These are phyloP conservation scores for Petrocephalus zakoni DNA, from an alignment of 2,113 vertebrate genomes.

Conservation along the genomic window DNA sequence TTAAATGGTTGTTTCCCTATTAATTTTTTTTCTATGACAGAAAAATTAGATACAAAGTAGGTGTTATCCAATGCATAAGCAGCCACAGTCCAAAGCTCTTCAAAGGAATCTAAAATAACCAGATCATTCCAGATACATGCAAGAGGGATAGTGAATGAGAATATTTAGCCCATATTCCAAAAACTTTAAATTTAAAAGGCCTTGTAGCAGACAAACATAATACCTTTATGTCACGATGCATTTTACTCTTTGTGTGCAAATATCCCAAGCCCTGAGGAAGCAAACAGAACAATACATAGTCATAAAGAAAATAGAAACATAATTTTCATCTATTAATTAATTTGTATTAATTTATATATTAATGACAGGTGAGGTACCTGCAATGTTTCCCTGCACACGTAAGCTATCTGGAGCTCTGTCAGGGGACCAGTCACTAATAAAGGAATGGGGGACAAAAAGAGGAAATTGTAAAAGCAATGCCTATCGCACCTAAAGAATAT, in stretches of 20 bases:
- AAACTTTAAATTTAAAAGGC: background rate
- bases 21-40: too few species aligned
- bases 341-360: background rate
- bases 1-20: too few species aligned
- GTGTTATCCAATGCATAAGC: too few species aligned
- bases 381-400: constrained; percentile 90
- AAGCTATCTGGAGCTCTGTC: constrained; percentile 88
- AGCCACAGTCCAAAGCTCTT: too few species aligned
- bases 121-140: too few species aligned
- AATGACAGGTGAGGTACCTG: constrained; percentile 67
- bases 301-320: background rate
- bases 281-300: background rate
- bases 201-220: background rate
- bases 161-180: background rate
- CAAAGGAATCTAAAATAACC: too few species aligned
- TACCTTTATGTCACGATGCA: constrained; percentile 99
- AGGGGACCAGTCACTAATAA: constrained; percentile 87
- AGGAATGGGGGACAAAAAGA: constrained; percentile 21
- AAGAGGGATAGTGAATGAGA: too few species aligned
- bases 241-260: constrained; percentile 92
- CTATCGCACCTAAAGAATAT: background rate
- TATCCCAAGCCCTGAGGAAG: constrained; percentile 82
- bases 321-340: background rate
- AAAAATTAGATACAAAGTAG: too few species aligned
- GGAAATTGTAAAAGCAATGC: background rate